Evolutionary conservation across 2,888 invertebrate genomes (phyloP), one percentile per base, ranked within the genome.

Genomic region (Tortricodes alternella): DNA sequence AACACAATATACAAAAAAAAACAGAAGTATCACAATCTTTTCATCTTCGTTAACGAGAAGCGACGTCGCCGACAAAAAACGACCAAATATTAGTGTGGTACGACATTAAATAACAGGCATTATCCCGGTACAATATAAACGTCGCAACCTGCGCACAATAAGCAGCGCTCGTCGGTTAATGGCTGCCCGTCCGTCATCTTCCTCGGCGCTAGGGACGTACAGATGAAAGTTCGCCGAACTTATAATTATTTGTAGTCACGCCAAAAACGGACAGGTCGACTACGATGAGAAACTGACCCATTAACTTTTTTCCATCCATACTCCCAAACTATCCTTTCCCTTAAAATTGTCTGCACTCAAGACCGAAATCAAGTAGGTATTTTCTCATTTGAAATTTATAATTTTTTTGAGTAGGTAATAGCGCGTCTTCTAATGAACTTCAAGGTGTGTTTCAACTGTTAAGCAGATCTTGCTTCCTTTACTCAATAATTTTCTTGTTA

Each of bases 81-180:
- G 67, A 64, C 69, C 73, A 68, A 80, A 78, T 83, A 84, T 85
- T 84, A 82, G 83, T 76, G 70, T 65, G 67, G 72, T 70, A 74
- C 70, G 62, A 71, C 73, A 75, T 72, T 83, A 84, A 85, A 84
- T 85, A 83, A 78, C 79, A 62, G 74, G 75, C 74, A 82, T 84
- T 85, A 85, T 85, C 81, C 67, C 66, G 74, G 73, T 69, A 84
- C 78, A 84, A 84, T 85, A 82, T 80, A 78, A 82, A 76, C 79
- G 80, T 78, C 76, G 76, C 77, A 73, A 78, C 70, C 73, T 74
- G 72, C 67, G 70, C 63, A 81, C 78, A 85, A 85, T 85, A 84
- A 82, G 74, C 75, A 67, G 63, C 70, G 75, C 68, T 73, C 70
- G 63, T 63, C 70, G 68, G 73, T 68, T 82, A 83, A 85, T 82